Conservation (phyloP, 2,797 vertebrate species). For the Poeciliopsis paucimaculata region DNA sequence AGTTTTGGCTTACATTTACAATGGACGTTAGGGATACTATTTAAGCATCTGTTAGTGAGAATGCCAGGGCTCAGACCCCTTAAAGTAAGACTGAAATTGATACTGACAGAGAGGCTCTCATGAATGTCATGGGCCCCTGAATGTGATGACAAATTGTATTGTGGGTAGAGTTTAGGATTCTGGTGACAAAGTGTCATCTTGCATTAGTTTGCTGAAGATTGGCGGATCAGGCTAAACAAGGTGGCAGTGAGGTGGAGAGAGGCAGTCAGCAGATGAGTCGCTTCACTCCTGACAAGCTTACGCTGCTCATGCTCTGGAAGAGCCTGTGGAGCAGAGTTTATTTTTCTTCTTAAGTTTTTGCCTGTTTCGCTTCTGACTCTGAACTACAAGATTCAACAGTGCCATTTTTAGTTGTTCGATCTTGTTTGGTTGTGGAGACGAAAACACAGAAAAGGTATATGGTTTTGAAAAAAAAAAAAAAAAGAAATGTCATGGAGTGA, state of each 20-base stretch:
- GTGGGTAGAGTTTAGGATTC: constrained; percentile 73
- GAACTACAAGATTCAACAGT: constrained; percentile 15
- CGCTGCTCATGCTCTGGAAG: constrained; percentile 26
- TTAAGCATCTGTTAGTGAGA: constrained; percentile 60
- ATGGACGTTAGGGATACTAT: constrained; percentile 54
- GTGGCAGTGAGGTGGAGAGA: constrained; percentile 70
- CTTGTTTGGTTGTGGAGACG: background rate
- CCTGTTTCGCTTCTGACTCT: constrained; percentile 12
- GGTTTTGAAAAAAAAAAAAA: background rate
- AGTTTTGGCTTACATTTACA: constrained; percentile 24
- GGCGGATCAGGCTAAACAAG: constrained; percentile 73
- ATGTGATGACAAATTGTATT: constrained; percentile 75
- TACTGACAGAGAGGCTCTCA: constrained; percentile 73
- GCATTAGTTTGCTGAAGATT: constrained; percentile 74
- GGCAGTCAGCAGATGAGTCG: constrained; percentile 49
- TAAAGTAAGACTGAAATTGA: constrained; percentile 70
- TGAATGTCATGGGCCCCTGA: constrained; percentile 69
- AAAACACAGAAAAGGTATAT: constrained; percentile 8
- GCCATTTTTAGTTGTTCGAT: constrained; percentile 17
- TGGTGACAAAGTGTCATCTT: constrained; percentile 75
- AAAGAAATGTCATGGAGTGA: constrained; percentile 31
- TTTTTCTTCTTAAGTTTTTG: constrained; percentile 20
- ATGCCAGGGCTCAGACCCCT: constrained; percentile 51
- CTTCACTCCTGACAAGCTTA: constrained; percentile 47
- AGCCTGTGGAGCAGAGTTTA: constrained; percentile 30